Evolutionary conservation across 2,113 vertebrate genomes (phyloP).

Genomic region (Accipiter cooperii): DNA sequence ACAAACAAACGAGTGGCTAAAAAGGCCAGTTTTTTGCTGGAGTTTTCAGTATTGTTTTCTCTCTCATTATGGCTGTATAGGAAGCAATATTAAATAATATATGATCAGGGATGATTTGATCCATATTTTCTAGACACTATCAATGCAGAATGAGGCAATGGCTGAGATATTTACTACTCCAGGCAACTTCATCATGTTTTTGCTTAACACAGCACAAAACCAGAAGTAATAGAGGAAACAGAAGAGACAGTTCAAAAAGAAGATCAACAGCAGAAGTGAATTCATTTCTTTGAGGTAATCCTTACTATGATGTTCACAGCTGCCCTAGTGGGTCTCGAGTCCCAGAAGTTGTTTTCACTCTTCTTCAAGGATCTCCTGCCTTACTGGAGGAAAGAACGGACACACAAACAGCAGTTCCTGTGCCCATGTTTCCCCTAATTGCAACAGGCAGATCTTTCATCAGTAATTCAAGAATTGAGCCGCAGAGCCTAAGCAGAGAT

Average conservation of each 20-base stretch:
- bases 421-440: background rate
- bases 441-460: background rate
- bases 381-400: background rate
- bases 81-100: background rate
- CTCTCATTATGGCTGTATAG: conserved; percentile 25
- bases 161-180: background rate
- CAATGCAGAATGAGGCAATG: background rate
- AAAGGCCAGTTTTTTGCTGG: background rate
- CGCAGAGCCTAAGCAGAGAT: background rate
- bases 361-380: background rate
- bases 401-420: background rate
- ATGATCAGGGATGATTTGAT: background rate
- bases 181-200: background rate
- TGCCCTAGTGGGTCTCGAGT: background rate
- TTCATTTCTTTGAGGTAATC: conserved; percentile 65
- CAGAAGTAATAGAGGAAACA: background rate
- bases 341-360: background rate
- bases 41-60: conserved; percentile 2
- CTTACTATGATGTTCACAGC: conserved; percentile 46
- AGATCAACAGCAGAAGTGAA: conserved; percentile 44
- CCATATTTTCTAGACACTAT: background rate
- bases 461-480: background rate
- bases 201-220: background rate
- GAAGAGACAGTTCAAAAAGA: conserved; percentile 1
- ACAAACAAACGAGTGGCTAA: conserved; percentile 5